phyloP scores from a whole-genome alignment of 2,113 vertebrate species.

The Dolichotis patagonum region DNA sequence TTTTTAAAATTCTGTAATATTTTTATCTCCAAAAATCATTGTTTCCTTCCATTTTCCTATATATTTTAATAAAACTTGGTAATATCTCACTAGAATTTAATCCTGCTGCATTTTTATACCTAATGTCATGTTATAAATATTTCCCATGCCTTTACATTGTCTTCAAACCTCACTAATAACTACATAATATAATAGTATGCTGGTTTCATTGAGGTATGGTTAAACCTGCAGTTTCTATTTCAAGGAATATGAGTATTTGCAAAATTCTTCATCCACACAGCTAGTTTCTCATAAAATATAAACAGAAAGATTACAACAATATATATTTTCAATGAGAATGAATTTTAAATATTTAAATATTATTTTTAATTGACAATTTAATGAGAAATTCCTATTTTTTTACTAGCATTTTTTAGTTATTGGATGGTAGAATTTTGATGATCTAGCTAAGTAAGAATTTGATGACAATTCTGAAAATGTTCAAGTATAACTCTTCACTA shows the following conservation, averaged over 20 bases:
- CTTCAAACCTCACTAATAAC: not conserved
- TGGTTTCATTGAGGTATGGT: not conserved
- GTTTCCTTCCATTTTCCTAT: not conserved
- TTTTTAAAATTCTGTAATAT: not conserved
- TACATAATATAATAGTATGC: not conserved
- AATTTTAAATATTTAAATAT: not conserved
- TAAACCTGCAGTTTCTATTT: not conserved
- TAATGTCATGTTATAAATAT: not conserved
- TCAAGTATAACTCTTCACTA: not conserved
- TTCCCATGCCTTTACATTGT: not conserved
- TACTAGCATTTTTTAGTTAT: not conserved
- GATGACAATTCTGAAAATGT: not conserved
- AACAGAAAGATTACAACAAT: not conserved
- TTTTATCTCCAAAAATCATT: not conserved
- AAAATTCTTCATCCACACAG: not conserved
- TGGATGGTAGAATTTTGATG: not conserved
- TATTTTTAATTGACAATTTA: not conserved
- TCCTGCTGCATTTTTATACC: not conserved
- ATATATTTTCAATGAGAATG: not conserved
- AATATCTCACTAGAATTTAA: not conserved
- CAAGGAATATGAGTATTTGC: not conserved
- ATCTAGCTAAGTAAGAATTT: not conserved
- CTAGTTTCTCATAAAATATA: not conserved
- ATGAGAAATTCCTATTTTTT: not conserved
- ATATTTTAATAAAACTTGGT: constrained; percentile 1